phyloP scores from a whole-genome alignment of 2,113 vertebrate genomes.

The Lagopus muta region DNA sequence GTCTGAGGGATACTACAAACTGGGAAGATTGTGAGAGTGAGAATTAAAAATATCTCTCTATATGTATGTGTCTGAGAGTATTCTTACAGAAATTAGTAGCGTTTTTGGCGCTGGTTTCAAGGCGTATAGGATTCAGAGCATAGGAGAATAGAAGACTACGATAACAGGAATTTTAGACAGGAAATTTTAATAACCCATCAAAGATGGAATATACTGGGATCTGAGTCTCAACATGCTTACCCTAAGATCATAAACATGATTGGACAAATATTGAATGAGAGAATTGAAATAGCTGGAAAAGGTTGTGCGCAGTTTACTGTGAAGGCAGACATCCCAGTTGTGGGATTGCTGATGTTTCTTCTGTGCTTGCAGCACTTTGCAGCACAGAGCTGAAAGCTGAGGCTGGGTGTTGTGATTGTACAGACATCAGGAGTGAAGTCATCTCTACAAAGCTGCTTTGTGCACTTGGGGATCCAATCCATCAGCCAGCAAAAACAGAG shows the following conservation, averaged over 20 bases:
- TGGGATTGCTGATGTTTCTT: not conserved
- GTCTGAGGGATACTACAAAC: not conserved
- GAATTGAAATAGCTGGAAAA: not conserved
- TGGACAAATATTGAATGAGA: not conserved
- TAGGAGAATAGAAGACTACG: not conserved
- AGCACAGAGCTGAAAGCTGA: not conserved
- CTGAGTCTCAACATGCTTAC: not conserved
- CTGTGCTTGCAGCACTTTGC: not conserved
- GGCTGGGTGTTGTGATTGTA: not conserved
- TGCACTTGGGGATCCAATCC: not conserved
- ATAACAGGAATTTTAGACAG: not conserved
- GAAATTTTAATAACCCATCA: not conserved
- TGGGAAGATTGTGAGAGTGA: not conserved
- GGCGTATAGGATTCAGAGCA: not conserved
- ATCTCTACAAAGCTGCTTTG: not conserved
- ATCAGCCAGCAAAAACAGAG: not conserved
- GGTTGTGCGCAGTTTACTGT: not conserved
- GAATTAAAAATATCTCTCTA: not conserved
- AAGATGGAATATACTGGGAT: not conserved
- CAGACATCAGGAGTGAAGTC: not conserved
- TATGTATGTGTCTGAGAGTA: not conserved
- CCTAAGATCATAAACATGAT: rapidly evolving
- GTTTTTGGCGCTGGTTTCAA: not conserved
- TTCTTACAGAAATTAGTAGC: not conserved
- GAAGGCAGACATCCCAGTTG: not conserved